These are phyloP conservation scores for Branchinecta sandiegonensis DNA, from an alignment of 2,888 invertebrate genomes.

Conservation along the genomic window DNA sequence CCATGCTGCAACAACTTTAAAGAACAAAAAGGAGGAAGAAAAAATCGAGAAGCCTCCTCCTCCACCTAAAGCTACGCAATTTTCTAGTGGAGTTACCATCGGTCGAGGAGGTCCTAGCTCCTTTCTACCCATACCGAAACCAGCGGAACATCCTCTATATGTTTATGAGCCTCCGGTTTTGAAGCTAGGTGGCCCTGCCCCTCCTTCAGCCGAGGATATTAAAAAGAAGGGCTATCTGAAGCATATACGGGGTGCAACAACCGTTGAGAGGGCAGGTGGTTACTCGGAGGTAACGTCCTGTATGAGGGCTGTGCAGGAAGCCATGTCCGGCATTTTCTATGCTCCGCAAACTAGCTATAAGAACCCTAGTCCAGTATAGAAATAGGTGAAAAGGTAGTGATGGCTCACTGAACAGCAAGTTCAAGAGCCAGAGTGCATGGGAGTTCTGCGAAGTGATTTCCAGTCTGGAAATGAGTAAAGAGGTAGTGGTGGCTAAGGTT, in stretches of 20 bases:
- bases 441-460: no score
- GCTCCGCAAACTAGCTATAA: constrained; percentile 22
- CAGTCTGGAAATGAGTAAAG: no score
- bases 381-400: no score
- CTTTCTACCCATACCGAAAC: constrained; percentile 51
- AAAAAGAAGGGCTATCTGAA: constrained; percentile 50
- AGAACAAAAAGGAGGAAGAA: constrained; percentile 24
- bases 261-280: constrained; percentile 69
- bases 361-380: background rate
- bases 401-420: no score
- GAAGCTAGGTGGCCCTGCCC: constrained; percentile 54
- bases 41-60: constrained; percentile 39
- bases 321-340: constrained; percentile 48
- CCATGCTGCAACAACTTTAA: constrained; percentile 47
- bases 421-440: no score
- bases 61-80: constrained; percentile 43
- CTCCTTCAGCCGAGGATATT: constrained; percentile 50
- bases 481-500: no score
- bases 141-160: constrained; percentile 62
- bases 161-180: constrained; percentile 47
- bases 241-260: constrained; percentile 57
- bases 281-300: constrained; percentile 69
- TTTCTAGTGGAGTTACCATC: constrained; percentile 75
- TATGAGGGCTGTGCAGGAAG: constrained; percentile 71
- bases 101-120: constrained; percentile 46